Evolutionary conservation across 2,888 invertebrate species (phyloP), one percentile per base, ranked within the genome.

Genomic region (Masnerella sp.): DNA sequence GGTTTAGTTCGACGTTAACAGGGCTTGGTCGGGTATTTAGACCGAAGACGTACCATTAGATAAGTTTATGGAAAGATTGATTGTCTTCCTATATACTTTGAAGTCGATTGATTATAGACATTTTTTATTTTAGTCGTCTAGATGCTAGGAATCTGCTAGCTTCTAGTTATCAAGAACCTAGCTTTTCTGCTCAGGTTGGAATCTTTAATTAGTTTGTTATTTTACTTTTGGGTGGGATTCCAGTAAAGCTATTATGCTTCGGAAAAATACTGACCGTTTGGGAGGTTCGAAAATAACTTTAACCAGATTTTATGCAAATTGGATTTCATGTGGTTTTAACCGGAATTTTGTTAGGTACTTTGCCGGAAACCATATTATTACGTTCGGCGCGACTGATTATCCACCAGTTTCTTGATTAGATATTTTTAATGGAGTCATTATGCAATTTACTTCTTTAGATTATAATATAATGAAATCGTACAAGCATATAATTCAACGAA

Each of bases 11-110:
- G 11, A 8, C 20, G 11, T 40, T 18, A 40, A 45, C 18, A 14
- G 22, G 43, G 25, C 25, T 43, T 43, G 14, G 28, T 45, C 25
- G 25, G 18, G 45, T 45, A 28, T n/a, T 45, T 45, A 45, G 28
- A 7, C 1, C 14, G 25, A 28, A 22, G 15, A 12, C 28, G 45
- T 28, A 15, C 15, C 9, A 45, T 45, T 18, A 15, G 45, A 9
- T 15, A 28, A 25, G 15, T 25, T 45, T 45, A 25, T 45, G 18
- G 28, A 9, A 45, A 2, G 28, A 2, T 25, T 15, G 11, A 15
- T 28, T 15, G 45, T 45, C 4, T 45, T 28, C 14, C 15, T 28
- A 15, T 14, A 9, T 45, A 9, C 5, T 28, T 9, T 28, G 12
- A 3, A 8, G 9, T 15, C 2, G 15, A 45, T 3, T 28, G 28